A percentile compares a stretch with the other conserved stretches of the same genome.
phyloP scores from a whole-genome alignment of 2,113 vertebrate genomes.

The Emydura subglobosa region DNA sequence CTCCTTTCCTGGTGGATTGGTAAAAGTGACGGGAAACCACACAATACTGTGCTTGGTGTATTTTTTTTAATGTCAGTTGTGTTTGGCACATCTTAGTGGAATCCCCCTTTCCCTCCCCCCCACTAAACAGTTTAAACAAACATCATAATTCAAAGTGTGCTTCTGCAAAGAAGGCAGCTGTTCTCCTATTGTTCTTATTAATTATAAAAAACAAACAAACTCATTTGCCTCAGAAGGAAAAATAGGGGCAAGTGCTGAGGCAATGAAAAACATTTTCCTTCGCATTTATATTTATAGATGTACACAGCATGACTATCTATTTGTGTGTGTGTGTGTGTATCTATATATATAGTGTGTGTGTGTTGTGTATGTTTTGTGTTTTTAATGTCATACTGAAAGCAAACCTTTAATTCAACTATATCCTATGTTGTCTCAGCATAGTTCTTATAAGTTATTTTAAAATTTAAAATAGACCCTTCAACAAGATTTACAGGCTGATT shows the following conservation, averaged over 20 bases:
- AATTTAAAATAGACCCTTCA: constrained; percentile 26
- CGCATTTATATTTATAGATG: background rate
- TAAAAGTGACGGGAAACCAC: background rate
- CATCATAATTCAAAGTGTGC: background rate
- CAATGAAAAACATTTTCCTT: background rate
- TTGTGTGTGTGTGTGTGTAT: background rate
- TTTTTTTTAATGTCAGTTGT: background rate
- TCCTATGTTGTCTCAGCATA: background rate
- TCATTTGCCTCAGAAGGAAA: background rate
- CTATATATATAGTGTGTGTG: background rate
- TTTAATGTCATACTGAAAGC: background rate
- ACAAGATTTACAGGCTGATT: background rate
- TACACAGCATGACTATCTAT: background rate
- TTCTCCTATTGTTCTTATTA: constrained; percentile 19
- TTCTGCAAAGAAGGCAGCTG: background rate
- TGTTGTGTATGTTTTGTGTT: background rate
- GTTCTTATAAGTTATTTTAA: constrained; percentile 33
- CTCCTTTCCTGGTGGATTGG: background rate
- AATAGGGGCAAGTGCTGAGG: background rate
- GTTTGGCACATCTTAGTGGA: background rate
- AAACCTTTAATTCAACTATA: background rate
- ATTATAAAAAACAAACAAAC: background rate
- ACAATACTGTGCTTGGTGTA: background rate
- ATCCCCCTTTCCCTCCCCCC: background rate
- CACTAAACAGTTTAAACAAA: background rate